Percentiles rank a stretch among this genome's conserved stretches.
These are phyloP conservation scores for Zoroaster sp. DNA, from an alignment of 53 echinoderm and acorn worm species.

Conservation along the genomic window DNA sequence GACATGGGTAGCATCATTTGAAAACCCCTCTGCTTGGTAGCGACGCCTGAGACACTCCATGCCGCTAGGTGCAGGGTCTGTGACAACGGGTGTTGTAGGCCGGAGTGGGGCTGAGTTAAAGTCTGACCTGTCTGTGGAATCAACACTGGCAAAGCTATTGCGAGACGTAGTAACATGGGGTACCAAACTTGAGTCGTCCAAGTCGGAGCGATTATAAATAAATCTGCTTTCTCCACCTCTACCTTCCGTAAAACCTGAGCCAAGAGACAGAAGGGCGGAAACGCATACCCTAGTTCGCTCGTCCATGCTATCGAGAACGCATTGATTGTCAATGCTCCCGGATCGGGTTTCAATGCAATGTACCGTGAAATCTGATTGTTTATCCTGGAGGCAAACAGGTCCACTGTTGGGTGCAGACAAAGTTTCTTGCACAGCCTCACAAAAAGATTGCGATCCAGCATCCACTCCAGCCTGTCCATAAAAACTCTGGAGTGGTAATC, in stretches of 20 bases:
- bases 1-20: constrained; percentile 42
- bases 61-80: constrained; percentile 34
- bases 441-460: constrained; percentile 38
- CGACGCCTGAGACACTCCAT: constrained; percentile 52
- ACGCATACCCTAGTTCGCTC: constrained; percentile 49
- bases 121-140: constrained; percentile 13
- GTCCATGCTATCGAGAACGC: constrained; percentile 61
- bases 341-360: constrained; percentile 67
- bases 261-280: constrained; percentile 66
- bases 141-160: constrained; percentile 47
- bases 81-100: constrained; percentile 15
- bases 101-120: constrained; percentile 34
- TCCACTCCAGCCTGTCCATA: constrained; percentile 69
- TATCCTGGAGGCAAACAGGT: constrained; percentile 64
- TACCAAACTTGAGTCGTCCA: constrained; percentile 63
- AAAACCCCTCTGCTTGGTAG: constrained; percentile 46
- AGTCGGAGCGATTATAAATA: constrained; percentile 44
- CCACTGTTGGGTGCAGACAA: constrained; percentile 40
- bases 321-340: constrained; percentile 61
- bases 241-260: constrained; percentile 28
- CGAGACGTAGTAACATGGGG: constrained; percentile 42
- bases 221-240: constrained; percentile 22
- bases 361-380: constrained; percentile 58
- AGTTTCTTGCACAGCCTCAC: neutral
- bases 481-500: too few relatives aligned